Percentiles rank a stretch among this genome's conserved stretches.
Evolutionary conservation across 2,888 invertebrate species (phyloP).

Genomic region (Diploptera punctata): DNA sequence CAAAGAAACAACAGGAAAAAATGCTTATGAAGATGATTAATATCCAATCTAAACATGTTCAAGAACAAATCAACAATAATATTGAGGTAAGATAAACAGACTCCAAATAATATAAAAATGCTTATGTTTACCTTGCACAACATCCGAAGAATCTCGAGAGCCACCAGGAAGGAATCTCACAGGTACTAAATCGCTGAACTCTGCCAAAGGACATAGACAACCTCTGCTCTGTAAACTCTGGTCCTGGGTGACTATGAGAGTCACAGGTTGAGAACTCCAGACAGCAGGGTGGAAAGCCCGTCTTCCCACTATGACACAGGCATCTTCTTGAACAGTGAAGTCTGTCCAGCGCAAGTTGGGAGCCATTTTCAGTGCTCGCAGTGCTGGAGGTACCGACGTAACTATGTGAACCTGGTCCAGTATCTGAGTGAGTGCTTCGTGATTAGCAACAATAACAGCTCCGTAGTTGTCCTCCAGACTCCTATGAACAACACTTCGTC

Average conservation of each 20-base stretch:
- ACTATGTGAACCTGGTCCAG: constrained; percentile 86
- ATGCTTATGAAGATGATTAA: too few species aligned
- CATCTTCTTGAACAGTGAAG: constrained; percentile 66
- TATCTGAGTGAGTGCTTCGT: constrained; percentile 87
- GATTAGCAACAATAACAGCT: constrained; percentile 88
- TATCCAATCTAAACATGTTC: too few species aligned
- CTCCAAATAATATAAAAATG: too few species aligned
- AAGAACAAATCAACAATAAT: too few species aligned
- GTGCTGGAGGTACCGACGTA: constrained; percentile 68
- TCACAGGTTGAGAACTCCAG: constrained; percentile 69
- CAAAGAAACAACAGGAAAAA: too few species aligned
- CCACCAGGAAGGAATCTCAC: constrained; percentile 62
- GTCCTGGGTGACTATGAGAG: constrained; percentile 71
- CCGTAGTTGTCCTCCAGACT: constrained; percentile 90
- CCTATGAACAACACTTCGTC: constrained; percentile 82
- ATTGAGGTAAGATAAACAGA: too few species aligned
- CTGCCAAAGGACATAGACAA: constrained; percentile 69
- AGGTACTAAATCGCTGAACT: constrained; percentile 81
- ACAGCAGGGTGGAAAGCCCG: constrained; percentile 77
- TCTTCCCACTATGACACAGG: constrained; percentile 65
- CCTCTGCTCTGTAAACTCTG: constrained; percentile 56
- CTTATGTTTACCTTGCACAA: constrained; percentile 42
- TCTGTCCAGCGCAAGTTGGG: constrained; percentile 77
- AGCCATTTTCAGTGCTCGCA: constrained; percentile 74
- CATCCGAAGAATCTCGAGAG: constrained; percentile 33